Base-by-base conservation (phyloP, 53 echinoderm and acorn worm genomes). In the Holothuria scabra region DNA sequence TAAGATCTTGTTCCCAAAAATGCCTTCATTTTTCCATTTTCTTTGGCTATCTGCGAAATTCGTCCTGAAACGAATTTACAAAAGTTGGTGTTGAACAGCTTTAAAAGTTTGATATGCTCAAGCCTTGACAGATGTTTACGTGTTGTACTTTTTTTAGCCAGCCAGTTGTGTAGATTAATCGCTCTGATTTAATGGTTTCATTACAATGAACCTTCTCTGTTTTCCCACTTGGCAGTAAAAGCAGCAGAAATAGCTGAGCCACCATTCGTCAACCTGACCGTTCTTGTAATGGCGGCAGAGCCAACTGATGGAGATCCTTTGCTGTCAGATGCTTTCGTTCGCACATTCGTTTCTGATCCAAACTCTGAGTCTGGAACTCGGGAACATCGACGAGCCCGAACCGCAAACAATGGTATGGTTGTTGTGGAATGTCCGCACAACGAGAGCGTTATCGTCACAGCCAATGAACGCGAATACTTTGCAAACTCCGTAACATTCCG, bases 361-460 rank as follows among this genome's bases (percentile, higher is more conserved):
- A 16, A 5, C 8, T 25, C 83, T 60, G 72, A 41, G 7, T 62
- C 16, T 4, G 95, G 95, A 10, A 90, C 92, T 22, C 23, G 10
- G 21, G 35, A 28, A 28, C 8, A 13, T 10, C 76, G 79, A 52
- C 33, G 81, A 35, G 92, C 86, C 4, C 71, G 85, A 3, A 92
- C 92, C 4, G 92, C 81, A 28, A 80, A 86, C 24, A 89, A 88
- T 69, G 95, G 95, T 5, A 72, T 95, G 56, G 85, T 86, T 20
- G 72, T 31, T 2, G 2, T 95, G 4, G 56, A 86, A 7, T 92
- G 92, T 8, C 95, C 92, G 3, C 92, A 95, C 84, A 95, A 95
- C 89, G 60, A 88, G 86, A 85, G 90, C 5, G 23, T 90, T n/a
- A 65, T 95, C 30, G 67, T 95, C 19, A 88, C 90, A 23, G 92